Evolutionary conservation across 1,140 invertebrate genomes (phyloP).

Genomic region (Drosophila melanogaster): DNA sequence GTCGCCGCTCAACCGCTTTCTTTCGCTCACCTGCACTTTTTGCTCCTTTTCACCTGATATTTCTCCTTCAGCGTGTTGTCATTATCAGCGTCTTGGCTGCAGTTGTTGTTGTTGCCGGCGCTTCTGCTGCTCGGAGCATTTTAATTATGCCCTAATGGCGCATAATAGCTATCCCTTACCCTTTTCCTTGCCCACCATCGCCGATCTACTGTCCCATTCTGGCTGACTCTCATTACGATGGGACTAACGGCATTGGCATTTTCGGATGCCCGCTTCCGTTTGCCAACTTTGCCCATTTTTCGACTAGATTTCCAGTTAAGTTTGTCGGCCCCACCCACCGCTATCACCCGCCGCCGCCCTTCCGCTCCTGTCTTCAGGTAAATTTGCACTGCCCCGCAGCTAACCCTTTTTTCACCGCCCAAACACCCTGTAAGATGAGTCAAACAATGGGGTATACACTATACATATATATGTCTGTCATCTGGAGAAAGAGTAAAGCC

Average conservation of each 20-base stretch:
- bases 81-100: conserved; percentile 51
- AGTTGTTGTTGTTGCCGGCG: conserved; percentile 13
- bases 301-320: conserved; percentile 45
- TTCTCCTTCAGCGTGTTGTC: conserved; percentile 35
- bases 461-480: background rate
- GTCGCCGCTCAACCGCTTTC: conserved; percentile 20
- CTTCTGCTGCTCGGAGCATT: conserved; percentile 70
- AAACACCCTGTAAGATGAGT: conserved; percentile 10
- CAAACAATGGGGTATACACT: background rate
- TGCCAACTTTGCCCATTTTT: conserved; percentile 61
- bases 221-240: conserved; percentile 40
- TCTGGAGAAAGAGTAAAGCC: background rate
- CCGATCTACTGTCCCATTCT: background rate
- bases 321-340: conserved; percentile 2
- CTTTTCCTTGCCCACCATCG: conserved; percentile 12
- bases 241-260: conserved; percentile 51
- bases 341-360: background rate
- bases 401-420: conserved; percentile 33
- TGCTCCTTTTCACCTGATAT: background rate
- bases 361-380: conserved; percentile 60
- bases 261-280: conserved; percentile 11
- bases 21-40: background rate
- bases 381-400: conserved; percentile 65
- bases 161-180: conserved; percentile 66
- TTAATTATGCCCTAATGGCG: conserved; percentile 84